phyloP scores from a whole-genome alignment of 2,797 vertebrate species.

The Sebastes taczanowskii region DNA sequence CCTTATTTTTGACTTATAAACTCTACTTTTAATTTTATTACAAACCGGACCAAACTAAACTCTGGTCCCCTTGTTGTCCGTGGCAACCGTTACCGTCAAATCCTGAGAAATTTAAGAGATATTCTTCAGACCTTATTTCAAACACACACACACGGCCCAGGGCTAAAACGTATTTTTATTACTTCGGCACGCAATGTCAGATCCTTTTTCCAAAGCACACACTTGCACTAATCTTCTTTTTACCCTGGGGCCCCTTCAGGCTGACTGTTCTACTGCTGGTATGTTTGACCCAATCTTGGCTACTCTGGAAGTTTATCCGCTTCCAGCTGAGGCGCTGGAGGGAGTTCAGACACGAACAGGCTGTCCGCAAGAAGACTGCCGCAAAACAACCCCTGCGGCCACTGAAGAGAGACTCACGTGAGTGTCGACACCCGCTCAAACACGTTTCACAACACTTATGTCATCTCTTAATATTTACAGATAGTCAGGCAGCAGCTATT shows the following conservation, averaged over 20 bases:
- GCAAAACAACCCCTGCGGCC: constrained; percentile 84
- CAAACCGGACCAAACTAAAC: background rate
- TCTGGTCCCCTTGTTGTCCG: background rate
- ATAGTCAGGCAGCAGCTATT: background rate
- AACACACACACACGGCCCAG: background rate
- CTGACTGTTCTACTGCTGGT: constrained; percentile 91
- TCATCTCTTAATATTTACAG: background rate
- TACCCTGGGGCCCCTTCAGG: constrained; percentile 72
- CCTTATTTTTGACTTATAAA: background rate
- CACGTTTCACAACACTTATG: background rate
- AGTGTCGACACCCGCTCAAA: constrained; percentile 45
- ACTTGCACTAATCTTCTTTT: constrained; percentile 19
- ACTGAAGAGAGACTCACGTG: constrained; percentile 90
- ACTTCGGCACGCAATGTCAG: background rate
- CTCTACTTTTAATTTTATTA: background rate
- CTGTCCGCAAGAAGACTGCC: constrained; percentile 81
- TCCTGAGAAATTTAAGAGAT: background rate
- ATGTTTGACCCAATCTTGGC: constrained; percentile 94
- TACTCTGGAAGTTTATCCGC: constrained; percentile 98
- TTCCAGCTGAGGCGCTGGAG: constrained; percentile 97
- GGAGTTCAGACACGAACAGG: constrained; percentile 91
- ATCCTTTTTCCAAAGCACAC: constrained; percentile 5
- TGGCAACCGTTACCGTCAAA: background rate
- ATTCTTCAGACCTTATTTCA: background rate
- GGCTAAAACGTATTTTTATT: background rate